These are phyloP conservation scores for Cephalopholis sonnerati DNA, from an alignment of 2,113 vertebrate species.

Conservation along the genomic window DNA sequence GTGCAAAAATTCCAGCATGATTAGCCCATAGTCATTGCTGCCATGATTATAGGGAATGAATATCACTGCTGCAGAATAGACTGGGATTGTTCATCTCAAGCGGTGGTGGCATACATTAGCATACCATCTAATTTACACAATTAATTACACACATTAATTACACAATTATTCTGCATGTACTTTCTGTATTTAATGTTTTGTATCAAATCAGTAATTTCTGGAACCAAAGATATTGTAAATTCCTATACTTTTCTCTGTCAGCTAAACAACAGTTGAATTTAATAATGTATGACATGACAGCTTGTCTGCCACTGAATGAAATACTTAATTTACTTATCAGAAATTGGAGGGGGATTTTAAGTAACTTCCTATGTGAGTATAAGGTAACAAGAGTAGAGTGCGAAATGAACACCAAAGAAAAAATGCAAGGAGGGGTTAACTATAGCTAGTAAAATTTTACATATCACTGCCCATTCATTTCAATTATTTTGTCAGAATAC, in stretches of 20 bases:
- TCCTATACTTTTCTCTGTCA: background rate
- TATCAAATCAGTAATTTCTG: slow-evolving; percentile 1
- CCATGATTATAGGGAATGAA: background rate
- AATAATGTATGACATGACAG: background rate
- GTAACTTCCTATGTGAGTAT: no score
- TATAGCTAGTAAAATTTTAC: no score
- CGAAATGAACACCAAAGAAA: no score
- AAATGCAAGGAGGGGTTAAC: no score
- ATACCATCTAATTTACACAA: background rate
- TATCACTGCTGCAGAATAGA: background rate
- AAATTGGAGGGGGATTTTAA: no score
- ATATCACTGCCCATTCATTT: no score
- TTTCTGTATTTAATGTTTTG: background rate
- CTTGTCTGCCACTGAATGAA: background rate
- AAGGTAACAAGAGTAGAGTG: no score
- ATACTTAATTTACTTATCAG: background rate
- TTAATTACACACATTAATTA: background rate
- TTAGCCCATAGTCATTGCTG: background rate
- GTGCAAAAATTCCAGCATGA: slow-evolving; percentile 5
- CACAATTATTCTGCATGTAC: background rate
- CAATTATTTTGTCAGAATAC: no score
- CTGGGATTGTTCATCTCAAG: slow-evolving; percentile 1
- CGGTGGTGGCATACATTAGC: background rate
- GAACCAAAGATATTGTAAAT: background rate
- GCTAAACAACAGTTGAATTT: background rate